These are phyloP conservation scores for Tauraco erythrolophus DNA, from an alignment of 2,113 vertebrate genomes.

Conservation along the genomic window DNA sequence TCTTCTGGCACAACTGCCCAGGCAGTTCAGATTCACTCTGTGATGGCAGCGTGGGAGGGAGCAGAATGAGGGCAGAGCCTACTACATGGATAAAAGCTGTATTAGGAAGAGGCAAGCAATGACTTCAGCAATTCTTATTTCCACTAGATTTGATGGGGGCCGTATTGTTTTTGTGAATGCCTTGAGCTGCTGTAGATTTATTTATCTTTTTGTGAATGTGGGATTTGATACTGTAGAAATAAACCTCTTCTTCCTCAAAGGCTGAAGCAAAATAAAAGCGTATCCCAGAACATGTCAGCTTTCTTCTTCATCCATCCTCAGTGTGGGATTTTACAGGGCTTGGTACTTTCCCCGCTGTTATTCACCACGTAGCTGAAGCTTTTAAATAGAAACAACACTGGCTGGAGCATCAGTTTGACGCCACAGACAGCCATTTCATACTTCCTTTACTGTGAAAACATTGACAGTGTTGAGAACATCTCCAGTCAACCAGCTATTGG, in stretches of 20 bases:
- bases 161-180: not conserved
- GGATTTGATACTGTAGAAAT: not conserved
- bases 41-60: not conserved
- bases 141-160: not conserved
- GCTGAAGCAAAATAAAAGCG: not conserved
- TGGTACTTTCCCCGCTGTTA: not conserved
- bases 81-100: rapidly evolving
- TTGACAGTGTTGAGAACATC: not conserved
- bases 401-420: not conserved
- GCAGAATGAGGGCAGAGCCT: not conserved
- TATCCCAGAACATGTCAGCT: not conserved
- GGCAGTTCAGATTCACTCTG: not conserved
- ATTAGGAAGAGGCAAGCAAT: not conserved
- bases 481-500: not conserved
- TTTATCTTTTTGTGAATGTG: not conserved
- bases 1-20: not conserved
- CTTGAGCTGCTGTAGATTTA: not conserved
- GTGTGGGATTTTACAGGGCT: not conserved
- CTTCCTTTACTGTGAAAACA: not conserved
- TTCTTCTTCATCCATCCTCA: not conserved
- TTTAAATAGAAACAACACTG: not conserved
- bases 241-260: not conserved
- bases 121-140: not conserved
- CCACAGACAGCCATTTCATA: not conserved
- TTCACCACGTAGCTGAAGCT: not conserved